Conservation (phyloP, 2,797 vertebrate species). For the Pseudochirops corinnae region DNA sequence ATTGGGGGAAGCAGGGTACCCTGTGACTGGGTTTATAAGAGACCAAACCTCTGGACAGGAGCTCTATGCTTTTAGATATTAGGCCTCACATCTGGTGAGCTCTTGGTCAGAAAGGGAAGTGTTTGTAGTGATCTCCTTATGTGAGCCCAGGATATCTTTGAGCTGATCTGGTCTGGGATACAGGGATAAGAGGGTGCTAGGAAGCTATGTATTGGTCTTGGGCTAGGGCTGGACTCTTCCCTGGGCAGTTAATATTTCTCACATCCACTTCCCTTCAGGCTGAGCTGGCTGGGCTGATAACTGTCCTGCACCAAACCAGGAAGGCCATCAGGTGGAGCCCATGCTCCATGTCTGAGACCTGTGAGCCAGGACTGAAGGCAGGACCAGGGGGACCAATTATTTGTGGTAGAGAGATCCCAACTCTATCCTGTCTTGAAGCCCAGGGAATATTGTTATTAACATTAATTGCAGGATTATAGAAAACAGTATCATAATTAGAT, state of each 20-base stretch:
- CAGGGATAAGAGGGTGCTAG: neutral
- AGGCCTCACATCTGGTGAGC: neutral
- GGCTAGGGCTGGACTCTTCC: neutral
- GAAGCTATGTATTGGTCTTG: neutral
- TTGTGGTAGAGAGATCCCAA: neutral
- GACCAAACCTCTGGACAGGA: neutral
- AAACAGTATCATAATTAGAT: neutral
- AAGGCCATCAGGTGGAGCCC: constrained; percentile 2
- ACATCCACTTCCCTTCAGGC: neutral
- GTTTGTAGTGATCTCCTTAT: neutral
- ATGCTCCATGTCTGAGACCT: neutral
- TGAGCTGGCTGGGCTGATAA: neutral
- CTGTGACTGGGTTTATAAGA: neutral
- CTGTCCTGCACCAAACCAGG: neutral
- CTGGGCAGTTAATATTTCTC: neutral
- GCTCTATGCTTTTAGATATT: neutral
- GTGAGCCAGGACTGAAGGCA: neutral
- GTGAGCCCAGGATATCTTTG: neutral
- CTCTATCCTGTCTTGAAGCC: neutral
- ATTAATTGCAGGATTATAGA: neutral
- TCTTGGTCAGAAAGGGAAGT: neutral
- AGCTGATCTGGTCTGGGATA: neutral
- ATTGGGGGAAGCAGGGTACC: neutral
- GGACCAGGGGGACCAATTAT: neutral
- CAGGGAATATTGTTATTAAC: neutral